Evolutionary conservation across 2,113 vertebrate species (phyloP).

Genomic region (Phalacrocorax brasilianus): DNA sequence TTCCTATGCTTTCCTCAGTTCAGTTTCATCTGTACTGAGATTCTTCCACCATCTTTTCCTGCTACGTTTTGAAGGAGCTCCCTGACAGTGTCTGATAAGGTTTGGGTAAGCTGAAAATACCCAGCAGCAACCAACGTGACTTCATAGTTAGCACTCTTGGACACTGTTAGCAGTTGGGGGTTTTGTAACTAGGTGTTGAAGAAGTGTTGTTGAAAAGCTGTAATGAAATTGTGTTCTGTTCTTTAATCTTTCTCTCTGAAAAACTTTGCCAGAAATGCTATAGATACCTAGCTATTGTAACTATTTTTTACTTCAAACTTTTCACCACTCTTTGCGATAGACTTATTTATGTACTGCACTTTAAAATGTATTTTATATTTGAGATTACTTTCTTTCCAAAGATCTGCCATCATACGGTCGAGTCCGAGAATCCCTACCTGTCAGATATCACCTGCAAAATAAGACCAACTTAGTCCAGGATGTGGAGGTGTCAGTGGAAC

Average conservation of each 20-base stretch:
- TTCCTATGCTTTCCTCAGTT: neutral
- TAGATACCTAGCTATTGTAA: neutral
- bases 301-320: neutral
- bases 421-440: constrained; percentile 91
- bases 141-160: neutral
- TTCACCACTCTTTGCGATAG: neutral
- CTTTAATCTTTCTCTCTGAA: neutral
- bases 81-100: neutral
- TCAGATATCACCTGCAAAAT: constrained; percentile 91
- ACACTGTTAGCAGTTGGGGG: neutral
- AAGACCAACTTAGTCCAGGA: constrained; percentile 92
- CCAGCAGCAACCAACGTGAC: neutral
- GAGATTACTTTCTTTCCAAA: constrained; percentile 48
- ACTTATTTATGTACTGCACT: neutral
- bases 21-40: neutral
- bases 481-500: constrained; percentile 92
- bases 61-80: neutral
- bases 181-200: neutral
- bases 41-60: neutral
- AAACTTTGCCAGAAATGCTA: neutral
- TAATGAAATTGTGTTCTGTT: neutral
- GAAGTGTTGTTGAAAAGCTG: neutral
- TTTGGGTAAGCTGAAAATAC: neutral
- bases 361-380: neutral
- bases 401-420: constrained; percentile 93